These are phyloP conservation scores for Bombylius discolor DNA, from an alignment of 2,888 invertebrate species.

Conservation along the genomic window DNA sequence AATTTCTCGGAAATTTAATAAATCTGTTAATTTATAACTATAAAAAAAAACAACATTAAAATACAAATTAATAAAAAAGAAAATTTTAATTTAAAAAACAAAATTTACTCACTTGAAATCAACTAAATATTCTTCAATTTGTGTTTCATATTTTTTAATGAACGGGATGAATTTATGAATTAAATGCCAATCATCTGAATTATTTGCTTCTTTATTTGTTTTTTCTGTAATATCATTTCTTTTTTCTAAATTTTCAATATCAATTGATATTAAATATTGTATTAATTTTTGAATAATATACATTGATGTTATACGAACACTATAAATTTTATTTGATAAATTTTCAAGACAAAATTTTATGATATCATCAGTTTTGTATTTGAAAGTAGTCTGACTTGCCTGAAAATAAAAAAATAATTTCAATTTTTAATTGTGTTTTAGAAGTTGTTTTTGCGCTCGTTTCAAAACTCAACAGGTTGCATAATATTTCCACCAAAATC, in stretches of 20 bases:
- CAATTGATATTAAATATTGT: constrained; percentile 25
- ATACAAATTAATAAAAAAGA: not conserved
- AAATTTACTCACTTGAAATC: constrained; percentile 26
- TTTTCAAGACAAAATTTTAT: constrained; percentile 27
- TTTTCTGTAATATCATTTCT: constrained; percentile 21
- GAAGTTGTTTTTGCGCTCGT: too few species aligned
- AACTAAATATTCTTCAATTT: constrained; percentile 25
- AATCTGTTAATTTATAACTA: constrained; percentile 30
- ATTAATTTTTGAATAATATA: constrained; percentile 25
- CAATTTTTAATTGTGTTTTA: too few species aligned
- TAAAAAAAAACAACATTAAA: constrained; percentile 1
- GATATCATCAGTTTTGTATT: constrained; percentile 24
- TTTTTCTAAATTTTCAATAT: constrained; percentile 26
- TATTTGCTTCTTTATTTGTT: constrained; percentile 8
- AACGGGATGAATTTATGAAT: constrained; percentile 27
- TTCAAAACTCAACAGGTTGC: too few species aligned
- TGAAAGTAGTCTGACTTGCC: constrained; percentile 25
- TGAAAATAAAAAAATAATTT: constrained; percentile 13
- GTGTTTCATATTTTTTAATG: constrained; percentile 24
- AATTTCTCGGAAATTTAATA: constrained; percentile 25
- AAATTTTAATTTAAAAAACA: not conserved
- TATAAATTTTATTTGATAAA: constrained; percentile 23
- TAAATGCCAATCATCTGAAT: constrained; percentile 26
- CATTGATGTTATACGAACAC: constrained; percentile 23
- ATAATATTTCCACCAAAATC: too few species aligned